Percentiles rank a stretch among this genome's conserved stretches.
phyloP scores from a whole-genome alignment of 1,140 invertebrate species.

The Patella vulgata region DNA sequence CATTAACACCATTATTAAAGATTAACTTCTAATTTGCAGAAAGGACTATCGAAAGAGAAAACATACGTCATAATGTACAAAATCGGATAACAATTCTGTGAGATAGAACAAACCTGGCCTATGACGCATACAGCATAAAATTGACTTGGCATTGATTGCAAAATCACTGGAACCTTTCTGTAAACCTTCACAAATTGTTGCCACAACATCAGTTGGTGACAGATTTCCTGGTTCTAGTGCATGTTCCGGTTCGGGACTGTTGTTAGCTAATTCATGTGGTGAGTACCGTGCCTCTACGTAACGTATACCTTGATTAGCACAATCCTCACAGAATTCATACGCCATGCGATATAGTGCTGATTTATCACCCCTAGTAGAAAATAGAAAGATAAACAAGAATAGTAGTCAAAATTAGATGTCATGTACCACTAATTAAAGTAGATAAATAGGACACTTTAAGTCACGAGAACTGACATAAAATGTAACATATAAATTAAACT shows the following conservation, averaged over 20 bases:
- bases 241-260: slow-evolving; percentile 30
- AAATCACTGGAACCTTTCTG: slow-evolving; percentile 68
- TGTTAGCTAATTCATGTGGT: slow-evolving; percentile 69
- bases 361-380: slow-evolving; percentile 65
- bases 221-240: slow-evolving; percentile 38
- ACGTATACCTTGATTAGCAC: slow-evolving; percentile 66
- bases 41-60: no score
- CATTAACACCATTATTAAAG: no score
- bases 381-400: neutral
- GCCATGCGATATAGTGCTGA: slow-evolving; percentile 72
- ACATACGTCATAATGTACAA: no score
- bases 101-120: slow-evolving; percentile 61
- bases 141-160: slow-evolving; percentile 68
- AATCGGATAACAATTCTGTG: no score
- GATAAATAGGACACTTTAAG: neutral
- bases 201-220: slow-evolving; percentile 65
- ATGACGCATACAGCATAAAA: slow-evolving; percentile 69
- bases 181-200: slow-evolving; percentile 61
- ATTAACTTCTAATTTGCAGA: no score
- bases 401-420: neutral
- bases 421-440: neutral
- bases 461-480: neutral
- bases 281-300: slow-evolving; percentile 73
- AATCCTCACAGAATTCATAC: slow-evolving; percentile 74
- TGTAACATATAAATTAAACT: neutral